Evolutionary conservation across 2,797 vertebrate species (phyloP).

Genomic region (Tokudaia muenninki): DNA sequence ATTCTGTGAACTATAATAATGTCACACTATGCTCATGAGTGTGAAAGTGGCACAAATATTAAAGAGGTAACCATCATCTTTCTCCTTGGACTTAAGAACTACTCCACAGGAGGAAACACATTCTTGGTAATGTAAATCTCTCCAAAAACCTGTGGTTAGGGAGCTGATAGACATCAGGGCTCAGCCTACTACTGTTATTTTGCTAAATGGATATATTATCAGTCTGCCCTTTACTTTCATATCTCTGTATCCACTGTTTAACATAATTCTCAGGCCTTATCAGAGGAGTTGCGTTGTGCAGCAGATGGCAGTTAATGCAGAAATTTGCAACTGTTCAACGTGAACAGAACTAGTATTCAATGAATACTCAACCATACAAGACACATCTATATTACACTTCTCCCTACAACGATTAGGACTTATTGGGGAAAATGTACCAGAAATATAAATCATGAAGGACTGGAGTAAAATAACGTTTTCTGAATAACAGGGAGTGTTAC

Average conservation of each 20-base stretch:
- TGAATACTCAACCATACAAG: neutral
- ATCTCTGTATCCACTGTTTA: neutral
- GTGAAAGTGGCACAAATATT: neutral
- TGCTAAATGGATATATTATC: neutral
- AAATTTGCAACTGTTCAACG: neutral
- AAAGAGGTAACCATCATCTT: neutral
- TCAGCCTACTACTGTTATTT: neutral
- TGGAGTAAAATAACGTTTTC: neutral
- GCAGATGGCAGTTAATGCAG: neutral
- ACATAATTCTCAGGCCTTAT: neutral
- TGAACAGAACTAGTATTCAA: neutral
- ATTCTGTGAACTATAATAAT: neutral
- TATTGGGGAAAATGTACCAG: neutral
- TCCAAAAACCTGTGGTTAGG: neutral
- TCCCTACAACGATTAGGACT: neutral
- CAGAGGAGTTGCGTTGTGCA: neutral
- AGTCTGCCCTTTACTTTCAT: neutral
- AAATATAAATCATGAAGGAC: neutral
- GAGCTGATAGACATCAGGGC: neutral
- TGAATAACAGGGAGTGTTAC: rapidly evolving
- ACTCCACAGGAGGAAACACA: neutral
- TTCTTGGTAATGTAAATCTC: neutral
- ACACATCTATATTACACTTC: neutral
- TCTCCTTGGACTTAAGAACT: neutral
- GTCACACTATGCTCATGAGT: neutral